Conservation (phyloP, 2,113 vertebrate species). For the Monopterus albus region DNA sequence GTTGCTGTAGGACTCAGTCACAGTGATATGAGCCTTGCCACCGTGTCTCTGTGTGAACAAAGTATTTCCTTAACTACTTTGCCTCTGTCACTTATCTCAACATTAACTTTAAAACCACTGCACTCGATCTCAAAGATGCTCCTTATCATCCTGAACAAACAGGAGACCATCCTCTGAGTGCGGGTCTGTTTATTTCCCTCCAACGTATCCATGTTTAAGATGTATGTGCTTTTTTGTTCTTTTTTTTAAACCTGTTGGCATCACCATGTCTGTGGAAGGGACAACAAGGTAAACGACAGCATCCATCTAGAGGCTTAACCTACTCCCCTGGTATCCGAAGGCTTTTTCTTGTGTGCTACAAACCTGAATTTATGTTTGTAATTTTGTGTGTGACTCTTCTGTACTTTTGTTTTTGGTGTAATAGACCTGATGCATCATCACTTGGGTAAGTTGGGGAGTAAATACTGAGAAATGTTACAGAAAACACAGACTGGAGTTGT, state of each 20-base stretch:
- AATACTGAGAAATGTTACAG: not conserved
- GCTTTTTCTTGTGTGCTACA: conserved; percentile 8
- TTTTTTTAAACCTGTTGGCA: conserved; percentile 14
- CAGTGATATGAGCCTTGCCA: conserved; percentile 9
- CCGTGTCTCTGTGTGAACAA: conserved; percentile 17
- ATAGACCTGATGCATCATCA: conserved; percentile 8
- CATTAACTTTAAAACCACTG: conserved; percentile 28
- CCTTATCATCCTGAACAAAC: conserved; percentile 55
- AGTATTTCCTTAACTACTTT: conserved; percentile 10
- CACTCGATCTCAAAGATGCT: conserved; percentile 48
- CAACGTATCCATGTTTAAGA: conserved; percentile 50
- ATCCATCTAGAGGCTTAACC: conserved; percentile 36
- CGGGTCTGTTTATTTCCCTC: conserved; percentile 31
- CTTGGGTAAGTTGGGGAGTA: not conserved
- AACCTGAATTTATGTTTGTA: conserved; percentile 42
- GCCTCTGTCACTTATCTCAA: conserved; percentile 13
- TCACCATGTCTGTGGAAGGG: conserved; percentile 36
- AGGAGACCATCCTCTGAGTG: conserved; percentile 21
- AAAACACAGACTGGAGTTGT: not conserved
- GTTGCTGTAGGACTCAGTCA: conserved; percentile 7
- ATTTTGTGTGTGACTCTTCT: not conserved
- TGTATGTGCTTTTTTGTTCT: conserved; percentile 45
- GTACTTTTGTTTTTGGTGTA: conserved; percentile 7
- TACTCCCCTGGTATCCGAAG: not conserved
- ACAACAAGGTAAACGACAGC: conserved; percentile 56